A percentile compares a stretch with the other conserved stretches of the same genome.
These are phyloP conservation scores for Muntiacus reevesi DNA, from an alignment of 2,113 vertebrate genomes.

Conservation along the genomic window DNA sequence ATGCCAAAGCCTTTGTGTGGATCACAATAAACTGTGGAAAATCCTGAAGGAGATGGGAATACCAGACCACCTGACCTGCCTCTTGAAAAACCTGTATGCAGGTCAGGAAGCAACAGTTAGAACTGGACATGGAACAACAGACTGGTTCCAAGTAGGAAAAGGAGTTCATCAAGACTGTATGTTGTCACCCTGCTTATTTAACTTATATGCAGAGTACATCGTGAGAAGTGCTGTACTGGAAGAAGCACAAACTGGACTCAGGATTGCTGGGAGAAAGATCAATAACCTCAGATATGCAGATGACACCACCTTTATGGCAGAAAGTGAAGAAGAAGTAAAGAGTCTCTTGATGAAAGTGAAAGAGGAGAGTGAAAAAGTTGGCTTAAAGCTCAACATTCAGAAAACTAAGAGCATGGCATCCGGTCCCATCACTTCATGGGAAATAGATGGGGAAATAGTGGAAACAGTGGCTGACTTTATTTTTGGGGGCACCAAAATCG, in stretches of 20 bases:
- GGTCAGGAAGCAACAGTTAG: neutral
- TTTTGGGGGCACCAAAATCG: neutral
- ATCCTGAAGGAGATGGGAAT: neutral
- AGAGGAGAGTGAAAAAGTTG: neutral
- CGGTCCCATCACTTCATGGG: neutral
- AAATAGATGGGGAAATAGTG: neutral
- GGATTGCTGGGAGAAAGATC: neutral
- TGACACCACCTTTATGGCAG: neutral
- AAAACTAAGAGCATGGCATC: neutral
- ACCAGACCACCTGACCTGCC: neutral
- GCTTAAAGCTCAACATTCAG: neutral
- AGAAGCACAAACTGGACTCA: neutral
- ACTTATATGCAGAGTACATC: neutral
- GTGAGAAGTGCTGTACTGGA: neutral
- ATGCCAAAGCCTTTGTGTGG: neutral
- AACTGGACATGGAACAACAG: neutral
- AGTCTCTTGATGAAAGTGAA: neutral
- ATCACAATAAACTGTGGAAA: neutral
- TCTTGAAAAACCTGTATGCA: neutral
- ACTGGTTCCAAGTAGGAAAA: too few species aligned
- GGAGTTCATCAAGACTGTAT: neutral
- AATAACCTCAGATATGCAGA: neutral
- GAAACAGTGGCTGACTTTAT: neutral
- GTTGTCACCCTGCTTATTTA: neutral
- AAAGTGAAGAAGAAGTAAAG: neutral